Evolutionary conservation across 1,140 invertebrate genomes (phyloP).

Genomic region (Teleogryllus occipitalis): DNA sequence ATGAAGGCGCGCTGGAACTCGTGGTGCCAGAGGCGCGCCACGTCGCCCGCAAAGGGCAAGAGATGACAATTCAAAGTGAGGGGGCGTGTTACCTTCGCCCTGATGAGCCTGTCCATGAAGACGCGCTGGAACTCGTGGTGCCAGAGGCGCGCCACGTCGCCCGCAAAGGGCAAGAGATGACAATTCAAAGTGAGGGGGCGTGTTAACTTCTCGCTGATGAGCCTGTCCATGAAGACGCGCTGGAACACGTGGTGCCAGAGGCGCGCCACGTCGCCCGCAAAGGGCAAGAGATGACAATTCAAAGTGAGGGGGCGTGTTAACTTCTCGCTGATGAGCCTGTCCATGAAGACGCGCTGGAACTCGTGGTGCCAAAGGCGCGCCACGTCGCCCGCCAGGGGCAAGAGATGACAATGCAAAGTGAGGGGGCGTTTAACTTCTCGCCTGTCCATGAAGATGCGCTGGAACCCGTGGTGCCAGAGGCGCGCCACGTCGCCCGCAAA

Average conservation of each 20-base stretch:
- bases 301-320: too few relatives aligned
- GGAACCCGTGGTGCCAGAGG: too few relatives aligned
- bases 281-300: too few relatives aligned
- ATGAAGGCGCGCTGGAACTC: constrained; percentile 78
- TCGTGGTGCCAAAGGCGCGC: constrained; percentile 92
- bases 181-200: too few relatives aligned
- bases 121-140: constrained; percentile 79
- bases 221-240: constrained; percentile 75
- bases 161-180: too few relatives aligned
- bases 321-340: constrained; percentile 66
- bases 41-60: too few relatives aligned
- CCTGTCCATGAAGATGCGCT: too few relatives aligned
- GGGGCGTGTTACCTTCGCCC: constrained; percentile 53
- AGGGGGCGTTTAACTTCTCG: too few relatives aligned
- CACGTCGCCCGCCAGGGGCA: too few relatives aligned
- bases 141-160: constrained; percentile 74
- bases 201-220: constrained; percentile 64
- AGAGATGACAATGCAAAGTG: too few relatives aligned
- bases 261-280: constrained; percentile 62
- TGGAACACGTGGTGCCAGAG: constrained; percentile 85
- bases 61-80: too few relatives aligned
- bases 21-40: constrained; percentile 81
- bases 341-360: constrained; percentile 73
- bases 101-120: constrained; percentile 78
- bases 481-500: too few relatives aligned